Evolutionary conservation across 2,888 invertebrate species (phyloP), one percentile per base, ranked within the genome.

Genomic region (Zootermopsis nevadensis): DNA sequence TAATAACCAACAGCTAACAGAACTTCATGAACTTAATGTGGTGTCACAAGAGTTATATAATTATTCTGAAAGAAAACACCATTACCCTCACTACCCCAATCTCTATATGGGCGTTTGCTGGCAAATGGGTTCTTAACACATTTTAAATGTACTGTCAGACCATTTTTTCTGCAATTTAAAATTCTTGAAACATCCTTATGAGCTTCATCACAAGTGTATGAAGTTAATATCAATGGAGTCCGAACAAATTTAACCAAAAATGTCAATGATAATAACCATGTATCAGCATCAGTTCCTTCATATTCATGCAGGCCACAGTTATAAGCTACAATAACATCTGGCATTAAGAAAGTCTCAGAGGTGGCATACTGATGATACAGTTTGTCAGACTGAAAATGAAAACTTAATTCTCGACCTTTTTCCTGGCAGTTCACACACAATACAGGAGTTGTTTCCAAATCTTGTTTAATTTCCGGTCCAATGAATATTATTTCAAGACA

Each of bases 291-390:
- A 33, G 30, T 31, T 24, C 55, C 55, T 55, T 55, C 79, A 53
- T 55, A 55, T 60, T 79, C 79, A 55, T 79, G 79, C 22, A 79
- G 27, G n/a, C 79, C 79, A 60, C 79, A 55, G 33, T 79, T 79
- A 33, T 55, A 79, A 30, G 60, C 55, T 8, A 79, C 31, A 30
- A 60, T 60, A 55, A 79, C 30, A n/a, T 79, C 79, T 30, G 55
- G 53, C 22, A 24, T 31, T 15, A 33, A 12, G 27, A 79, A 79
- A 22, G 30, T n/a, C 19, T 53, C 10, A 15, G 79, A 53, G 30
- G 30, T 10, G 27, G 33, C 53, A 60, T 53, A 79, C 33, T 79
- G 31, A 33, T 79, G 79, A 60, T 79, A 79, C n/a, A 79, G 38
- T 24, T 55, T 53, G 6, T 55, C 55, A 48, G 15, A n/a, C 22